phyloP scores from a whole-genome alignment of 2,113 vertebrate species.

The Haplotaxodon microlepis region DNA sequence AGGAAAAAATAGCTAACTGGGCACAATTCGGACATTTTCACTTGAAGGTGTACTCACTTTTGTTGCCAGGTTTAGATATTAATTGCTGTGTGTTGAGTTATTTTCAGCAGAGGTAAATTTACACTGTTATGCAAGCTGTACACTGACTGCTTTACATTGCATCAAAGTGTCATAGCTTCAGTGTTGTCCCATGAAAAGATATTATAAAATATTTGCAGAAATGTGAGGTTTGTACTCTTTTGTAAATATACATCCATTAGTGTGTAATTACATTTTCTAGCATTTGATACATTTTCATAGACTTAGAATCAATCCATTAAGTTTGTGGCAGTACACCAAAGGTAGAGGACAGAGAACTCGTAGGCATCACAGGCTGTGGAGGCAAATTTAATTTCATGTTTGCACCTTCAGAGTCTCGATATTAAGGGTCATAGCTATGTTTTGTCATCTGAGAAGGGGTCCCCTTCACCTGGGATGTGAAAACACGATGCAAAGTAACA shows the following conservation, averaged over 20 bases:
- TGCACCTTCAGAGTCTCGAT: accelerated
- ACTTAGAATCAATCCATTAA: background rate
- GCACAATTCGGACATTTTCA: background rate
- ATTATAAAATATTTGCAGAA: background rate
- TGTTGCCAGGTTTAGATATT: background rate
- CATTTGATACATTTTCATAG: background rate
- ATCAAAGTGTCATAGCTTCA: background rate
- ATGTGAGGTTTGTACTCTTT: background rate
- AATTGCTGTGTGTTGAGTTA: background rate
- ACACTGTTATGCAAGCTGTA: background rate
- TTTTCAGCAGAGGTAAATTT: background rate
- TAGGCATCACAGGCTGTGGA: background rate
- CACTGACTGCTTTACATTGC: accelerated
- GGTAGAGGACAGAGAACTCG: accelerated
- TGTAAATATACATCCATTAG: background rate
- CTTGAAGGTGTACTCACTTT: background rate
- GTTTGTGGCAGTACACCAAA: background rate
- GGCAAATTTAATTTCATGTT: background rate
- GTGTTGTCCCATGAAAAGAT: background rate
- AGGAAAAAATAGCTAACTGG: background rate
- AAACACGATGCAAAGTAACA: background rate
- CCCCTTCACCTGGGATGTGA: background rate
- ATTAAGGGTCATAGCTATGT: background rate
- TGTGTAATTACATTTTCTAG: background rate
- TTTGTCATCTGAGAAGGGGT: background rate